Evolutionary conservation across 1,140 invertebrate genomes (phyloP).

Genomic region (silkworm (Bombyx mori)): DNA sequence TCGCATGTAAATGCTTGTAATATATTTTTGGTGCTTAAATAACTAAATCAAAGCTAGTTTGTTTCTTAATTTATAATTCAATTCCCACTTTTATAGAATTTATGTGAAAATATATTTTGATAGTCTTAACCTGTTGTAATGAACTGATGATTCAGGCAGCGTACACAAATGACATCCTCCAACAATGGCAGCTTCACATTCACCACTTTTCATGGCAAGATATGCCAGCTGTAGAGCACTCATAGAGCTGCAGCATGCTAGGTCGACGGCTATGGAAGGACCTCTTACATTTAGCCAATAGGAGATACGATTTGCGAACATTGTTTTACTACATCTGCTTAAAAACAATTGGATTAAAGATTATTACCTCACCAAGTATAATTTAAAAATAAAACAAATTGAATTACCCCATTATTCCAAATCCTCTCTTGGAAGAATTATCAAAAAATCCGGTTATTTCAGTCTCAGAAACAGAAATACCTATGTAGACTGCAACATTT

Average conservation of each 20-base stretch:
- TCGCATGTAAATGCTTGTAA: too few species aligned
- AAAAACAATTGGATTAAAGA: not conserved
- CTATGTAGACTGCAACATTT: slow-evolving; percentile 80
- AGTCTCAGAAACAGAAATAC: slow-evolving; percentile 75
- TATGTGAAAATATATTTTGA: not conserved
- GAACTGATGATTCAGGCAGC: slow-evolving; percentile 82
- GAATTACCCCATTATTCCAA: slow-evolving; percentile 61
- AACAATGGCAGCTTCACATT: slow-evolving; percentile 72
- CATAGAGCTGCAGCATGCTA: slow-evolving; percentile 76
- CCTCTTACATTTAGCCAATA: slow-evolving; percentile 77
- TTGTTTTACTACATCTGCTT: slow-evolving; percentile 81
- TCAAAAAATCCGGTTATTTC: slow-evolving; percentile 77
- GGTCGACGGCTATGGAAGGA: slow-evolving; percentile 81
- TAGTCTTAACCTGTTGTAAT: slow-evolving; percentile 81
- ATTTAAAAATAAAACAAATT: not conserved
- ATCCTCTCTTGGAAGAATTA: slow-evolving; percentile 71
- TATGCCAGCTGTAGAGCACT: slow-evolving; percentile 89
- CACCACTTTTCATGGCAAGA: slow-evolving; percentile 32
- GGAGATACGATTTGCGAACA: slow-evolving; percentile 92
- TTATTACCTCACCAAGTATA: not conserved
- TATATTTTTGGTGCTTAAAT: too few species aligned
- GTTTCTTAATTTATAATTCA: not conserved
- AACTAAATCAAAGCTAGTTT: too few species aligned
- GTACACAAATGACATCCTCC: slow-evolving; percentile 86
- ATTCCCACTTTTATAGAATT: not conserved